Conservation (phyloP, 2,797 vertebrate genomes). For the Bradypodion pumilum region DNA sequence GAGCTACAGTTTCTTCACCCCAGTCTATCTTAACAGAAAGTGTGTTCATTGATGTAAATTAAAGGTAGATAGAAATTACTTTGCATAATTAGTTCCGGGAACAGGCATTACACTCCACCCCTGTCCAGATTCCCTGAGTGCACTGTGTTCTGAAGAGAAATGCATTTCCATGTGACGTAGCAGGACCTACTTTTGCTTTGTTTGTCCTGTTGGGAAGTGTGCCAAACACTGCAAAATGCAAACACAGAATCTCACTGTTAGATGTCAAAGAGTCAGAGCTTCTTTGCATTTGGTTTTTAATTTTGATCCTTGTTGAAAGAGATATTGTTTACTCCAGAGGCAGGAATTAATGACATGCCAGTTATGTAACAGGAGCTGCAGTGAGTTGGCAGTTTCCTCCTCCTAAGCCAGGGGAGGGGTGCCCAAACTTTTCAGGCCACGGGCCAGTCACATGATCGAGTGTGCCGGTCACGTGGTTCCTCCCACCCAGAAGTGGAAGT, state of each 20-base stretch:
- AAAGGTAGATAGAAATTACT: neutral
- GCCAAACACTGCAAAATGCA: neutral
- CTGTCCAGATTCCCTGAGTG: no score
- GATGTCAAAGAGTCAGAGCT: neutral
- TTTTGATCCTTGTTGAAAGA: conserved; percentile 11
- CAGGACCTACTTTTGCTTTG: neutral
- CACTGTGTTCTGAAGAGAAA: no score
- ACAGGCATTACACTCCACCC: neutral
- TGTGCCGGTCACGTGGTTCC: no score
- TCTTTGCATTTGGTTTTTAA: neutral
- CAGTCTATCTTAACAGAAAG: neutral
- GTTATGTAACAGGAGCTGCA: conserved; percentile 13
- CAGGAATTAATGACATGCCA: neutral
- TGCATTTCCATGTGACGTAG: neutral
- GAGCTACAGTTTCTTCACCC: neutral
- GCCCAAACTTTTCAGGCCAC: no score
- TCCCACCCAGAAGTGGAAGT: no score
- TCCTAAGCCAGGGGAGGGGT: no score
- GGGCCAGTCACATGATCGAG: no score
- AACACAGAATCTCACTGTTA: neutral
- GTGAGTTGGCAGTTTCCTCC: neutral
- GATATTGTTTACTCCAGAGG: neutral
- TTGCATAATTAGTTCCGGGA: neutral
- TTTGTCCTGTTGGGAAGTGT: neutral
- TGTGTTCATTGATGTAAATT: no score